phyloP scores from a whole-genome alignment of 2,113 vertebrate species.

The Triplophysa tibetana region DNA sequence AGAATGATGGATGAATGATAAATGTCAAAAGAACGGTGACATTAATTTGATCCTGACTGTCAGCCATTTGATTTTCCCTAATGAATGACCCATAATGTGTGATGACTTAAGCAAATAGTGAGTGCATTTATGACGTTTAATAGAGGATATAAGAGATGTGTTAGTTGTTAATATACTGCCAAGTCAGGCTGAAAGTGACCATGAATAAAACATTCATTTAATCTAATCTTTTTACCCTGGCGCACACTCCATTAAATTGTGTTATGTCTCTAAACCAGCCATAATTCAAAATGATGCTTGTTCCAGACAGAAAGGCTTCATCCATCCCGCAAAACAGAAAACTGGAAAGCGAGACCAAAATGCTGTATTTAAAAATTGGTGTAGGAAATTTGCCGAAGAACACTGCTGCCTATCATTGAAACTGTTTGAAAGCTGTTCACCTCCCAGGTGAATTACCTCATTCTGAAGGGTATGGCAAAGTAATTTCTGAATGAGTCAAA shows the following conservation, averaged over 20 bases:
- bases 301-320: constrained; percentile 11
- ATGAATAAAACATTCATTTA: constrained; percentile 60
- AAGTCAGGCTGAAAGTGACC: constrained; percentile 54
- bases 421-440: constrained; percentile 13
- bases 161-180: constrained; percentile 53
- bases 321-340: constrained; percentile 32
- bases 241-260: constrained; percentile 55
- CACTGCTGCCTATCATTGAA: constrained; percentile 27
- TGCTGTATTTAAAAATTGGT: constrained; percentile 10
- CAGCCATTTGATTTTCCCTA: constrained; percentile 45
- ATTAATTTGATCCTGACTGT: constrained; percentile 41
- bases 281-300: constrained; percentile 50
- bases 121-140: constrained; percentile 47
- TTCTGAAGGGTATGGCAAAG: constrained; percentile 22
- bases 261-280: constrained; percentile 48
- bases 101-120: constrained; percentile 47
- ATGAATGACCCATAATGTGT: constrained; percentile 54
- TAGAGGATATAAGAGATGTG: constrained; percentile 46
- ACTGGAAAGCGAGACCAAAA: constrained; percentile 14
- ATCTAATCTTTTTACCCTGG: constrained; percentile 56
- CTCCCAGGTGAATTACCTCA: constrained; percentile 28
- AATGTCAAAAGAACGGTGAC: constrained; percentile 30
- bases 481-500: constrained; percentile 31
- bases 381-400: constrained; percentile 27
- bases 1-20: constrained; percentile 35